phyloP scores from a whole-genome alignment of 2,113 vertebrate genomes.

The Apistogramma diplotaenia region DNA sequence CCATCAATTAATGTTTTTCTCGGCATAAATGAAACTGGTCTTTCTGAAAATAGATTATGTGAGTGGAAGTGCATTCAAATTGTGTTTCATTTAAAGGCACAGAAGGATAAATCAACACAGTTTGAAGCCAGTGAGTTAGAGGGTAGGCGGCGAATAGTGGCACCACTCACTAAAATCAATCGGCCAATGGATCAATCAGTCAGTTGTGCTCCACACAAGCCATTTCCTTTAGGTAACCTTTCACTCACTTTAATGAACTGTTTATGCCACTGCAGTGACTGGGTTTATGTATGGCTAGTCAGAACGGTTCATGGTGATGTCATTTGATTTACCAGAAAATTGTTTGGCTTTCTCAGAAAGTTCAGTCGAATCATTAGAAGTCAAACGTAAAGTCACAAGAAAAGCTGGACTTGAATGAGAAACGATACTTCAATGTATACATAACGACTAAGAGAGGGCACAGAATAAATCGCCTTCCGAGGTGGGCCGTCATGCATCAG shows the following conservation, averaged over 20 bases:
- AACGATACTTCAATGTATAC: slow-evolving; percentile 9
- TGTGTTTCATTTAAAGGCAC: slow-evolving; percentile 21
- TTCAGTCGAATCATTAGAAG: not conserved
- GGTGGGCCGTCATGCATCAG: slow-evolving; percentile 17
- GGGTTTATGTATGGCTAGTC: slow-evolving; percentile 11
- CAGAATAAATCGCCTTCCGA: not conserved
- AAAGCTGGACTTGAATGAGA: not conserved
- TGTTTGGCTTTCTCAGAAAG: not conserved
- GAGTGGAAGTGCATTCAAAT: not conserved
- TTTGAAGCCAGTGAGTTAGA: slow-evolving; percentile 1
- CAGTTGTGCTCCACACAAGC: not conserved
- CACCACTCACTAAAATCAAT: slow-evolving; percentile 28
- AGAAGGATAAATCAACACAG: slow-evolving; percentile 31
- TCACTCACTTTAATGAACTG: slow-evolving; percentile 51
- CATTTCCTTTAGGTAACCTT: slow-evolving; percentile 35
- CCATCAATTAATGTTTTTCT: not conserved
- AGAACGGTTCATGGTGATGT: not conserved
- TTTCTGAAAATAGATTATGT: not conserved
- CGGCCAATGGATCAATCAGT: slow-evolving; percentile 33
- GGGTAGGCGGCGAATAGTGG: slow-evolving; percentile 4
- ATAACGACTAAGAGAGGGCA: not conserved
- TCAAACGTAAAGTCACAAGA: not conserved
- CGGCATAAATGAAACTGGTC: not conserved
- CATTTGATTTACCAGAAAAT: not conserved
- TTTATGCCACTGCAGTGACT: not conserved